These are phyloP conservation scores for Galbula dea DNA, from an alignment of 2,113 vertebrate genomes.

Conservation along the genomic window DNA sequence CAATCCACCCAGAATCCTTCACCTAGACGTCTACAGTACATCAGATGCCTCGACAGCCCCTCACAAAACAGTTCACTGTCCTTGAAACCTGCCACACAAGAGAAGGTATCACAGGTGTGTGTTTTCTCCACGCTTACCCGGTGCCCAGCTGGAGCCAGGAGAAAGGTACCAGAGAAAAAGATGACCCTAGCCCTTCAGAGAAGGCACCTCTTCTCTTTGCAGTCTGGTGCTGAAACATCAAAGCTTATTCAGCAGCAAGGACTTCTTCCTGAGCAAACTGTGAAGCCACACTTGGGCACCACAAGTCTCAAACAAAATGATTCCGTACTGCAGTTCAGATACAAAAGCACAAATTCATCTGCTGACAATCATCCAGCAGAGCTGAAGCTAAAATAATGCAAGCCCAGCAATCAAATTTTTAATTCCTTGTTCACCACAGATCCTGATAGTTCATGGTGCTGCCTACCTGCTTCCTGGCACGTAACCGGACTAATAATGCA, in stretches of 20 bases:
- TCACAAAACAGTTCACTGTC: neutral
- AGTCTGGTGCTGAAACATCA: neutral
- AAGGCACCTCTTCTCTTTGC: neutral
- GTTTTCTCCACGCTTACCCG: neutral
- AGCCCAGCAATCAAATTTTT: neutral
- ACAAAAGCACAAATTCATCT: neutral
- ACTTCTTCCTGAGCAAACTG: neutral
- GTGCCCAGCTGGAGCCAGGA: neutral
- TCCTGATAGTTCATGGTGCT: neutral
- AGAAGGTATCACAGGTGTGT: neutral
- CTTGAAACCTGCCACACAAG: neutral
- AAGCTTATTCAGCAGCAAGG: neutral
- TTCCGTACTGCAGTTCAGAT: neutral
- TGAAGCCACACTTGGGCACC: neutral
- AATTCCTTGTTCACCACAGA: neutral
- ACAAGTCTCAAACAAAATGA: neutral
- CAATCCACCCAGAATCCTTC: neutral
- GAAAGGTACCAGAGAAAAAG: neutral
- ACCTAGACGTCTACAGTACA: neutral
- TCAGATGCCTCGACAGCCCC: fast-evolving
- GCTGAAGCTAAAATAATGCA: neutral
- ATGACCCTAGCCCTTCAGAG: neutral
- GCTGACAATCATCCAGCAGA: neutral
- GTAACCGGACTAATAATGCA: fast-evolving
- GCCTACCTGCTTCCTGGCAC: neutral